A percentile compares a stretch with the other conserved stretches of the same genome.
Conservation (phyloP, 1,140 invertebrate species). For the Ceratosolen fusciceps region DNA sequence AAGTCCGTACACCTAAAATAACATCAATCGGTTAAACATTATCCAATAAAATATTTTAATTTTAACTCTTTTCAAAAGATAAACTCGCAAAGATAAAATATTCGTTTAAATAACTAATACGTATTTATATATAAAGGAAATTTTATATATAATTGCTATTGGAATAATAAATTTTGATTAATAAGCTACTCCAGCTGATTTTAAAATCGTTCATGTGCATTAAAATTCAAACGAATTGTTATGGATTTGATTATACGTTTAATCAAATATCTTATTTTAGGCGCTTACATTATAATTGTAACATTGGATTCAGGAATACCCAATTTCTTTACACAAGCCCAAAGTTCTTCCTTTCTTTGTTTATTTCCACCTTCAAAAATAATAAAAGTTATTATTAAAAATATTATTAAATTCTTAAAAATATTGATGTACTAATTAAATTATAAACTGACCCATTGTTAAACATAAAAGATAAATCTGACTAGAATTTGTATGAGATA, state of each 20-base stretch:
- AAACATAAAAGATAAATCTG: conserved; percentile 88
- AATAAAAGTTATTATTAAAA: conserved; percentile 6
- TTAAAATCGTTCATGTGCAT: too few species aligned
- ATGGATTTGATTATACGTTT: background rate
- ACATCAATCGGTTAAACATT: too few species aligned
- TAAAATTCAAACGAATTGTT: background rate
- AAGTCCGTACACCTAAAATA: conserved; percentile 77
- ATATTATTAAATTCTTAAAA: background rate
- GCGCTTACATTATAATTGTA: conserved; percentile 73
- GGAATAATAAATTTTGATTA: background rate
- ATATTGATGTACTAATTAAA: too few species aligned
- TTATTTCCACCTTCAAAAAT: conserved; percentile 78
- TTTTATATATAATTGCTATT: too few species aligned
- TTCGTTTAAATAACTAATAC: background rate
- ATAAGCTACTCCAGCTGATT: too few species aligned
- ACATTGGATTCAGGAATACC: conserved; percentile 85
- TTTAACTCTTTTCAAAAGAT: background rate
- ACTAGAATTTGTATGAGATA: conserved; percentile 75
- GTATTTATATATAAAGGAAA: too few species aligned
- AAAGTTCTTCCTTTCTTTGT: conserved; percentile 82
- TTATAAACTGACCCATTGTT: conserved; percentile 79
- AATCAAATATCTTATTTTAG: conserved; percentile 52
- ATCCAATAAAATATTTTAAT: background rate
- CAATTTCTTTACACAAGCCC: conserved; percentile 81
- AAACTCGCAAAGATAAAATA: too few species aligned